phyloP scores from a whole-genome alignment of 2,888 invertebrate species.

The Labia minor region DNA sequence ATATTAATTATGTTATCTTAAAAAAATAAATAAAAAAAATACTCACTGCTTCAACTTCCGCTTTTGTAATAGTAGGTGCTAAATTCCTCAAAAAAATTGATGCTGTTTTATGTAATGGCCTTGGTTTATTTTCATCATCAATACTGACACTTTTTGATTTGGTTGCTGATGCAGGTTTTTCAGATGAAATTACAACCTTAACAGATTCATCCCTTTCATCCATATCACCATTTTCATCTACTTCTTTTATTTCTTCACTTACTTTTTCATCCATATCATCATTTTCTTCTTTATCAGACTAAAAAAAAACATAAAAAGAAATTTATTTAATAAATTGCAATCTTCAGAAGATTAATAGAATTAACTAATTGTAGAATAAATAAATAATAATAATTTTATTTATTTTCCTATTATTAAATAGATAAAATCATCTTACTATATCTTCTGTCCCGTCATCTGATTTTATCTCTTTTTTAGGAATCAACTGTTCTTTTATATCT shows the following conservation, averaged over 20 bases:
- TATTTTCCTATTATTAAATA: too few species aligned
- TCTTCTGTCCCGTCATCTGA: slow-evolving; percentile 26
- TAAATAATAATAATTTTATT: too few species aligned
- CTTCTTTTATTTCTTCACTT: slow-evolving; percentile 38
- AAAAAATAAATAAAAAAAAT: slow-evolving; percentile 14
- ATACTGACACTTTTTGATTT: background rate
- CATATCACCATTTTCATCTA: slow-evolving; percentile 37
- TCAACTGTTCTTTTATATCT: slow-evolving; percentile 19
- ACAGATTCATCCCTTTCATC: slow-evolving; percentile 36
- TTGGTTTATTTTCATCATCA: slow-evolving; percentile 36
- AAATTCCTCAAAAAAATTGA: slow-evolving; percentile 94
- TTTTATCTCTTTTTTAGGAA: slow-evolving; percentile 23
- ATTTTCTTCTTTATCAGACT: slow-evolving; percentile 27
- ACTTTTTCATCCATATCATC: slow-evolving; percentile 33
- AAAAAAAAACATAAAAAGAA: slow-evolving; percentile 16
- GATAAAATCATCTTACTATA: slow-evolving; percentile 21
- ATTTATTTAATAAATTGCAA: background rate
- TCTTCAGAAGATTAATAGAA: background rate
- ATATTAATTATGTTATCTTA: too few species aligned
- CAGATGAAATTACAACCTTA: slow-evolving; percentile 24
- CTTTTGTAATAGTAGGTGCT: slow-evolving; percentile 89
- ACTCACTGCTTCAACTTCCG: slow-evolving; percentile 88
- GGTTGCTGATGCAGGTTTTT: slow-evolving; percentile 22
- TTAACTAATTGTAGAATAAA: too few species aligned
- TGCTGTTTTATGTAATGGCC: slow-evolving; percentile 85